Percentiles rank a stretch among this genome's conserved stretches.
Conservation (phyloP, 2,888 invertebrate species). For the Rapana venosa region DNA sequence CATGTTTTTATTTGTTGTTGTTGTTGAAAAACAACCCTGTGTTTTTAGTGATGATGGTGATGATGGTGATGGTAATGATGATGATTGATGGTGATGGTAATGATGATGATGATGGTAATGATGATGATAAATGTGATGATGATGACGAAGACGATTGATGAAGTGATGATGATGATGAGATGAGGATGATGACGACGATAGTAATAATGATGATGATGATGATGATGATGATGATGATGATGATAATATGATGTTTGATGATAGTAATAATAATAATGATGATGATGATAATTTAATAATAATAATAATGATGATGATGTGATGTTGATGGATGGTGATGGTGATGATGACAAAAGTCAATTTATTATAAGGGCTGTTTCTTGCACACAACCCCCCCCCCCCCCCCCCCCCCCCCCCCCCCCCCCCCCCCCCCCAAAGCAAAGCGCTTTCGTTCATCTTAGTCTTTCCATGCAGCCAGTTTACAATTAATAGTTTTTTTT, state of each 20-base stretch:
- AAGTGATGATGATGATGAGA: background rate
- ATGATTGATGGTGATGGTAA: background rate
- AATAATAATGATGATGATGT: background rate
- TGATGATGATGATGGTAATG: background rate
- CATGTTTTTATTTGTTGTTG: background rate
- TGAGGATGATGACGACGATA: background rate
- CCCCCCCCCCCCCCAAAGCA: no score
- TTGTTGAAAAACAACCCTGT: background rate
- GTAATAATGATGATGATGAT: background rate
- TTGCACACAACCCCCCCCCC: no score
- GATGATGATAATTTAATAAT: background rate
- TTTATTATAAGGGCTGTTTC: no score
- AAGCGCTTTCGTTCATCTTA: no score
- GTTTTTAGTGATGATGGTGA: background rate
- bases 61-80: background rate
- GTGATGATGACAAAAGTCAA: background rate
- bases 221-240: background rate
- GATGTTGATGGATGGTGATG: background rate
- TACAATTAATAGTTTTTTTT: no score
- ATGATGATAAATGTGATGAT: background rate
- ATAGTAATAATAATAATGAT: background rate
- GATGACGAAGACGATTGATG: background rate
- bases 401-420: no score
- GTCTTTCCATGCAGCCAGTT: no score
- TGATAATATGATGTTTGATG: no score